Evolutionary conservation across 2,797 vertebrate species (phyloP).

Genomic region (Phataginus tetradactyla): DNA sequence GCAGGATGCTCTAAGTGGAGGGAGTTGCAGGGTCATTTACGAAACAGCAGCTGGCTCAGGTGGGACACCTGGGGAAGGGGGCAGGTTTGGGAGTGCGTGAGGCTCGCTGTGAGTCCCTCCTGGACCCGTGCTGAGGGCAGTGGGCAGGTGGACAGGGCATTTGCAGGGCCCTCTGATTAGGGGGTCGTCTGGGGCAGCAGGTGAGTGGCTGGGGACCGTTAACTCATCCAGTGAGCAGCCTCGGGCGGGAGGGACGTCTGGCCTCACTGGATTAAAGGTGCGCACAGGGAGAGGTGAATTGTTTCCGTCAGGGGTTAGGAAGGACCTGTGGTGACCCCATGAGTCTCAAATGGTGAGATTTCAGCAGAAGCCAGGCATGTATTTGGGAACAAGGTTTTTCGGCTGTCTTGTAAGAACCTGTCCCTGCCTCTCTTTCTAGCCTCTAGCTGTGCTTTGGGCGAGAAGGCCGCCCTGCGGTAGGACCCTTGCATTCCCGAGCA

Average conservation of each 20-base stretch:
- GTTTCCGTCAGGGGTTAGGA: background rate
- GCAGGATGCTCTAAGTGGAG: background rate
- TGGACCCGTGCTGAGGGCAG: rapidly evolving
- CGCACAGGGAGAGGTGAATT: rapidly evolving
- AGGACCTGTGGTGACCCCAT: rapidly evolving
- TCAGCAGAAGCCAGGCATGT: background rate
- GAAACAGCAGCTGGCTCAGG: too few relatives aligned
- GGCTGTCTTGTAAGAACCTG: background rate
- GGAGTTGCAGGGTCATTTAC: background rate
- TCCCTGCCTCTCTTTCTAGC: rapidly evolving
- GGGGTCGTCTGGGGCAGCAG: too few relatives aligned
- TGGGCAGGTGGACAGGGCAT: rapidly evolving
- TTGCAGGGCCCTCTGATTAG: background rate
- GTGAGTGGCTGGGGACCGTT: too few relatives aligned
- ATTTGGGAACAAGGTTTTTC: background rate
- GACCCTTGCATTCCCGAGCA: background rate
- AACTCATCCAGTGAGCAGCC: too few relatives aligned
- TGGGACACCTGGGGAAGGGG: background rate
- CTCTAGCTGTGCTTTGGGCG: background rate
- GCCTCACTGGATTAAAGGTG: rapidly evolving
- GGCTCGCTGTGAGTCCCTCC: background rate
- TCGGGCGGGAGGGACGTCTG: rapidly evolving
- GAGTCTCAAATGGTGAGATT: rapidly evolving
- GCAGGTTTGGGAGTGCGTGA: rapidly evolving
- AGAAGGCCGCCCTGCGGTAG: background rate